phyloP scores from a whole-genome alignment of 2,113 vertebrate species.

The Thamnaconus septentrionalis region DNA sequence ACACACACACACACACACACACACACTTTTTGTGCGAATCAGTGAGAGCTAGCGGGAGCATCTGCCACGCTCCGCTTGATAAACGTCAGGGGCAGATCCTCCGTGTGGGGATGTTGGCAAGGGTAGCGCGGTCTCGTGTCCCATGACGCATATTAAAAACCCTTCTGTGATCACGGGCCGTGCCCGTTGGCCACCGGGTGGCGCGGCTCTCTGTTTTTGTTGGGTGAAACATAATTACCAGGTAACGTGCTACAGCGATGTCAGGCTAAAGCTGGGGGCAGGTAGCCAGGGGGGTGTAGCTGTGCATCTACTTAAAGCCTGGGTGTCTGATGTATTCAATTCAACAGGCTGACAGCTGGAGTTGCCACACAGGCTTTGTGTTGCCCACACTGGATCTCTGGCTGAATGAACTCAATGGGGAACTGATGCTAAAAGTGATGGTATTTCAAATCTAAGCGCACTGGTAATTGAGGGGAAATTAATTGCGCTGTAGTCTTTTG shows the following conservation, averaged over 20 bases:
- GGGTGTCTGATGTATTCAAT: neutral
- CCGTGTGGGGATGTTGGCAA: constrained; percentile 25
- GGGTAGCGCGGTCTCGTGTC: constrained; percentile 18
- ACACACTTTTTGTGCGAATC: constrained; percentile 39
- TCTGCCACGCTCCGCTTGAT: constrained; percentile 51
- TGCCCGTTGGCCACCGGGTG: constrained; percentile 4
- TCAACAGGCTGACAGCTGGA: neutral
- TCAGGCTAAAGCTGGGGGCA: constrained; percentile 2
- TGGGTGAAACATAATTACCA: constrained; percentile 17
- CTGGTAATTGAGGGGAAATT: too few species aligned
- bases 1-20: constrained; percentile 21
- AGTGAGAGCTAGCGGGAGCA: constrained; percentile 48
- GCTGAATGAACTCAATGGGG: too few species aligned
- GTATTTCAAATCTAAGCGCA: too few species aligned
- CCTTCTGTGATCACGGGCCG: constrained; percentile 9
- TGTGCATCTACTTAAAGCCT: neutral
- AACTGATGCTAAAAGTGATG: too few species aligned
- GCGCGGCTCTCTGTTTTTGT: constrained; percentile 8
- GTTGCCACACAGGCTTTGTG: constrained; percentile 32
- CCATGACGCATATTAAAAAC: constrained; percentile 39
- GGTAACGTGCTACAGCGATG: constrained; percentile 22
- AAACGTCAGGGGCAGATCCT: constrained; percentile 32
- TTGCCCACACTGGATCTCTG: neutral
- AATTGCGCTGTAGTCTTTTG: too few species aligned
- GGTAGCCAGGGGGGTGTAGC: constrained; percentile 16